Evolutionary conservation across 1,140 invertebrate genomes (phyloP), one percentile per base, ranked within the genome.

Genomic region (Achroia grisella): DNA sequence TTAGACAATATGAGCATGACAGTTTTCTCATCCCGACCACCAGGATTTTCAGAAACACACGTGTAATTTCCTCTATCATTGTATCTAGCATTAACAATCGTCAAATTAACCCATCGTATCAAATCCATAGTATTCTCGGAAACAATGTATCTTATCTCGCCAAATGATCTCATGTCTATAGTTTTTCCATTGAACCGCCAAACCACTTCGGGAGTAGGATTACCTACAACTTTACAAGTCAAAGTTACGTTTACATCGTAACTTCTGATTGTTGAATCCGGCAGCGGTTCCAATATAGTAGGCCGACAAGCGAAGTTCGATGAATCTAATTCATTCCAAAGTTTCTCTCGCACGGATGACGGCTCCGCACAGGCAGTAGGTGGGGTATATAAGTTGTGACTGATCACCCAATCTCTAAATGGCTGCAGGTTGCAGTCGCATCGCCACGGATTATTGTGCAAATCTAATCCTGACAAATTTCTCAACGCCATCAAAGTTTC

Each of bases 21-120:
- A 64, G 89, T 94, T 48, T 87, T 90, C 60, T 94, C 92, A 13
- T 93, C 92, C 9, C 90, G 88, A 0, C 96, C 97, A 0, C 93
- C 96, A 0, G 91, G 89, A 80, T 96, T 98, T 44, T 92, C 92
- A 0, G 95, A 95, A 1, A 93, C 86, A 62, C 96, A 98, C 4
- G 90, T 90, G 73, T 97, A 98, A 44, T 94, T 91, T 0, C 96
- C 97, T 57, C 91, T 90, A 79, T 98, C 96, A 9, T 91, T 90
- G 27, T 89, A 86, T 14, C 88, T 86, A 0, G 93, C 89, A 35
- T 93, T 88, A 0, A 89, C 86, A 32, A 96, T 91, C 0, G 93
- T 95, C 13, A 95, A 79, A 86, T 96, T 93, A 52, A 93, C 86
- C 94, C 93, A 92, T 71, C 86, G 70, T 44, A 87, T 87, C 47